phyloP scores from a whole-genome alignment of 2,113 vertebrate species.

The Leptocoma aspasia region DNA sequence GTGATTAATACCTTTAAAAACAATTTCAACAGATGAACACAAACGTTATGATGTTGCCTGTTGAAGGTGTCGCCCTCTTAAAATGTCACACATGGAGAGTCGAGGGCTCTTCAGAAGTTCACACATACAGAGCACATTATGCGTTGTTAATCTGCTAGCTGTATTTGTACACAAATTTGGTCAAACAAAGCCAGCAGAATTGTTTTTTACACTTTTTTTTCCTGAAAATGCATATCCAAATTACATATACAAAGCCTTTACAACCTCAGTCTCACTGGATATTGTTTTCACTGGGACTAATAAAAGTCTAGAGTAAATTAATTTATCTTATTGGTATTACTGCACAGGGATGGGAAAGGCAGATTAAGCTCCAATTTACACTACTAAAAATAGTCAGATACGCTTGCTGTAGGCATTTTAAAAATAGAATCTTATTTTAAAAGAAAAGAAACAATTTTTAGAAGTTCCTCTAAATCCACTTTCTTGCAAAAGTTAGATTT shows the following conservation, averaged over 20 bases:
- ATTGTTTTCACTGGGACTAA: background rate
- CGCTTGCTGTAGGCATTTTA: background rate
- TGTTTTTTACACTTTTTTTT: background rate
- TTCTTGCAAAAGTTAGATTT: background rate
- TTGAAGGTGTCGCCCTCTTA: background rate
- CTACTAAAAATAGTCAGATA: background rate
- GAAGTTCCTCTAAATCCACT: background rate
- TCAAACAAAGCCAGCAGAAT: background rate
- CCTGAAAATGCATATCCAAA: background rate
- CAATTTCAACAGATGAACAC: background rate
- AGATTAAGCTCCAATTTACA: background rate
- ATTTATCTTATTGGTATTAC: background rate
- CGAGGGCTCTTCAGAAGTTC: background rate
- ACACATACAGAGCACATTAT: background rate
- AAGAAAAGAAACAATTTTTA: background rate
- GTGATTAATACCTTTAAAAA: background rate
- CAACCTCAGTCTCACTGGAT: background rate
- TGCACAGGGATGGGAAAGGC: background rate
- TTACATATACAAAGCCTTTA: background rate
- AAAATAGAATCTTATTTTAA: background rate
- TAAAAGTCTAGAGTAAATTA: background rate
- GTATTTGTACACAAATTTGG: background rate
- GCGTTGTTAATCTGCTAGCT: background rate
- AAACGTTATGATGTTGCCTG: background rate
- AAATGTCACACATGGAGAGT: fast-evolving